Conservation (phyloP, 2,113 vertebrate genomes). For the Herpetotheres cachinnans region DNA sequence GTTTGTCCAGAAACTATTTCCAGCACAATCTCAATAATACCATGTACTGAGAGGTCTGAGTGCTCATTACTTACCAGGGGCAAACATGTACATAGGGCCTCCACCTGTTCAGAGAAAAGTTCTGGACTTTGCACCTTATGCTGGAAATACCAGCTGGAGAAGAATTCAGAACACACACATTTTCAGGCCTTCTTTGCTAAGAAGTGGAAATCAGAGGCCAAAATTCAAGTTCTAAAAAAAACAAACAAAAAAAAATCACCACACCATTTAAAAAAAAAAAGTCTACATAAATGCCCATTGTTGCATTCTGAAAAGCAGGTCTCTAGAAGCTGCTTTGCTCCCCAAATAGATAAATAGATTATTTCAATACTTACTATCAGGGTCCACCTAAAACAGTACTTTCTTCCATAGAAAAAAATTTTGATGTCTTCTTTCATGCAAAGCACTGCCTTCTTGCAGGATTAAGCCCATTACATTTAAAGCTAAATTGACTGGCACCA, state of each 20-base stretch:
- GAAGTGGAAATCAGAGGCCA: neutral
- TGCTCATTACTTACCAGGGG: neutral
- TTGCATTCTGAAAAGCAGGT: neutral
- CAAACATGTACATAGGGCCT: neutral
- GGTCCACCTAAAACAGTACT: neutral
- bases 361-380: neutral
- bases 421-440: accelerated
- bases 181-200: neutral
- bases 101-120: neutral
- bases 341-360: neutral
- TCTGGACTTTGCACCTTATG: neutral
- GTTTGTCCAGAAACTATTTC: neutral
- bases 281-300: neutral
- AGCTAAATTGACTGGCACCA: neutral
- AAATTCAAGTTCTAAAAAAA: neutral
- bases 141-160: neutral
- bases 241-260: neutral
- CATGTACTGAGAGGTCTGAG: neutral
- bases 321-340: neutral
- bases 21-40: neutral
- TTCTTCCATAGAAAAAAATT: neutral
- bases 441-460: neutral
- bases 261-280: neutral
- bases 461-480: neutral
- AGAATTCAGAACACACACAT: neutral